Evolutionary conservation across 1,140 invertebrate genomes (phyloP).

Genomic region (Philotrypesis tridentata): DNA sequence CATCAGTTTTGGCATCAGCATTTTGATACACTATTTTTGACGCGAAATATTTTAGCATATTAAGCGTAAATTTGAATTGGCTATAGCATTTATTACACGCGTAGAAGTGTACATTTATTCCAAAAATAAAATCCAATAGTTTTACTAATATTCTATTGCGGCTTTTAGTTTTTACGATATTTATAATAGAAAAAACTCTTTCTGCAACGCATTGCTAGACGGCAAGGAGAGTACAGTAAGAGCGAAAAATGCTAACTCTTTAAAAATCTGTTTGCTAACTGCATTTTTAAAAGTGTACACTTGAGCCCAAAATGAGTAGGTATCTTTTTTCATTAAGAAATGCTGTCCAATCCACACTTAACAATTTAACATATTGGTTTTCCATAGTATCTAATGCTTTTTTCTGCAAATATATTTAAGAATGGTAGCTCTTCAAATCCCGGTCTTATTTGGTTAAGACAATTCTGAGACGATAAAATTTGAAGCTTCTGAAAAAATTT

Average conservation of each 20-base stretch:
- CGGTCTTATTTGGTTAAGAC: background rate
- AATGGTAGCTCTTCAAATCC: background rate
- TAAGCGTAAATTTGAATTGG: conserved; percentile 35
- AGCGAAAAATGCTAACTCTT: conserved; percentile 42
- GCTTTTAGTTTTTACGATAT: conserved; percentile 47
- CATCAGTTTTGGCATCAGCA: background rate
- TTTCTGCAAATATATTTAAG: background rate
- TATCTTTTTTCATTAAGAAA: background rate
- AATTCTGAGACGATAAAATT: background rate
- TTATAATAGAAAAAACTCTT: conserved; percentile 49
- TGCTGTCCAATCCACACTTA: background rate
- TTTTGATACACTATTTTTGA: too few species aligned
- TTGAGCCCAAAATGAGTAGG: conserved; percentile 27
- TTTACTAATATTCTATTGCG: conserved; percentile 36
- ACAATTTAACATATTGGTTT: background rate
- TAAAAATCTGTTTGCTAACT: conserved; percentile 49
- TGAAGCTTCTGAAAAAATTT: background rate
- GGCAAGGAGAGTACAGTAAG: conserved; percentile 17
- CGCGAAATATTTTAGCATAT: conserved; percentile 47
- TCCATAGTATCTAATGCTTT: background rate
- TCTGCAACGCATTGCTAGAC: conserved; percentile 41
- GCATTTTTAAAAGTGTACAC: conserved; percentile 46
- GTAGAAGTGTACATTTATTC: conserved; percentile 44
- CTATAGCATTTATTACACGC: conserved; percentile 33
- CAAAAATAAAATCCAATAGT: conserved; percentile 37